phyloP scores from a whole-genome alignment of 1,140 invertebrate genomes.

The Penaeus vannamei region DNA sequence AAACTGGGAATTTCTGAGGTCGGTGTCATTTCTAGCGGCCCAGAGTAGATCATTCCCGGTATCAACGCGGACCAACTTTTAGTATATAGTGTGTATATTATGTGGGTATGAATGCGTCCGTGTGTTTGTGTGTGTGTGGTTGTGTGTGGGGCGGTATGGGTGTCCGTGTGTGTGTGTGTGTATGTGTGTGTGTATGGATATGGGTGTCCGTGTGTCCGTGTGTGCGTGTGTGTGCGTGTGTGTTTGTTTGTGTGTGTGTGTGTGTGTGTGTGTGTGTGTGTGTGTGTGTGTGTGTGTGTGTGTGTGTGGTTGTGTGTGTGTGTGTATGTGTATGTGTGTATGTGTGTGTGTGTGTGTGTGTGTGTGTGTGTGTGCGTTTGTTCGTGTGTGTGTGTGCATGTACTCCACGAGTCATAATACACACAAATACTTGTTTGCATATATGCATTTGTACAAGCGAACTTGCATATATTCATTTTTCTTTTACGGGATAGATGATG shows the following conservation, averaged over 20 bases:
- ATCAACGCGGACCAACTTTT: no score
- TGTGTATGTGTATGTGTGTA: neutral
- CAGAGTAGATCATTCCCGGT: no score
- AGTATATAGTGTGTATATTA: slow-evolving; percentile 1
- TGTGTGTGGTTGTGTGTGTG: neutral
- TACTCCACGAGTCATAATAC: neutral
- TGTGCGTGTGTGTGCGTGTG: neutral
- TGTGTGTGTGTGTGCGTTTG: neutral
- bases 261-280: no score
- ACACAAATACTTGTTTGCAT: neutral
- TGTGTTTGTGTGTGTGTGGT: neutral
- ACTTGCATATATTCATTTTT: slow-evolving; percentile 3
- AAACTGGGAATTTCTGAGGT: no score
- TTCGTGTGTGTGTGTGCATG: no score
- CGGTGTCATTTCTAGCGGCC: no score
- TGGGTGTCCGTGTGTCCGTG: neutral
- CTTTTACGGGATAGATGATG: neutral
- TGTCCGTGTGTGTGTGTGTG: neutral
- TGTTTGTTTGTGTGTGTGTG: neutral
- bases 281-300: no score
- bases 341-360: neutral
- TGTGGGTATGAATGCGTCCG: neutral
- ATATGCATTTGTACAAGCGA: neutral
- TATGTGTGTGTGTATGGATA: slow-evolving; percentile 1
- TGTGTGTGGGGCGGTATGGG: neutral